Conservation (phyloP, 1,140 invertebrate species). For the Drosophila carrolli region DNA sequence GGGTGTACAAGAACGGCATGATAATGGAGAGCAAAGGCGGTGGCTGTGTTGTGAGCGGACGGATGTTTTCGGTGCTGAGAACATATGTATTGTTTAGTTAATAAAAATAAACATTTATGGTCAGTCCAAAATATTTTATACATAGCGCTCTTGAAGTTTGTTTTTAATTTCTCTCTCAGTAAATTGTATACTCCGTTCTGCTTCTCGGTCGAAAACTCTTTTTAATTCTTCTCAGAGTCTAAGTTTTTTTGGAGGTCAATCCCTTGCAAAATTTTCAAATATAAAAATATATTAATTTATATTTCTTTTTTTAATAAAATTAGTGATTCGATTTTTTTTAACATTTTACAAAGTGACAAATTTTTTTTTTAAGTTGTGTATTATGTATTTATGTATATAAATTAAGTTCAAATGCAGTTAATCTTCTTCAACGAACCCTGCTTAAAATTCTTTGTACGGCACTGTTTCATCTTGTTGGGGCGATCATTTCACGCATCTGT, state of each 20-base stretch:
- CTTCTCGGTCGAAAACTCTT: not conserved
- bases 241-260: too few relatives aligned
- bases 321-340: too few relatives aligned
- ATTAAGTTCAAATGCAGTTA: too few relatives aligned
- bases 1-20: conserved; percentile 8
- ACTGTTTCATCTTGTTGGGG: conserved; percentile 4
- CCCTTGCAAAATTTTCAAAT: too few relatives aligned
- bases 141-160: not conserved
- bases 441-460: not conserved
- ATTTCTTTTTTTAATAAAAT: too few relatives aligned
- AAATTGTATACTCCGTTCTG: not conserved
- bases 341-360: too few relatives aligned
- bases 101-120: conserved; percentile 40
- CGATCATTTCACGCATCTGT: conserved; percentile 54
- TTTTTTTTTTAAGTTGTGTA: too few relatives aligned
- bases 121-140: conserved; percentile 16
- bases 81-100: conserved; percentile 22
- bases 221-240: too few relatives aligned
- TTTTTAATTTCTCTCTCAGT: conserved; percentile 5
- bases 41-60: conserved; percentile 1
- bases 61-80: conserved; percentile 6
- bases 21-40: not conserved
- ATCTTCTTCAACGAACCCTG: not conserved
- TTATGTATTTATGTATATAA: too few relatives aligned
- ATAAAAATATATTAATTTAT: too few relatives aligned